Conservation (phyloP, 53 echinoderm and acorn worm genomes). For the Patiria pectinifera region DNA sequence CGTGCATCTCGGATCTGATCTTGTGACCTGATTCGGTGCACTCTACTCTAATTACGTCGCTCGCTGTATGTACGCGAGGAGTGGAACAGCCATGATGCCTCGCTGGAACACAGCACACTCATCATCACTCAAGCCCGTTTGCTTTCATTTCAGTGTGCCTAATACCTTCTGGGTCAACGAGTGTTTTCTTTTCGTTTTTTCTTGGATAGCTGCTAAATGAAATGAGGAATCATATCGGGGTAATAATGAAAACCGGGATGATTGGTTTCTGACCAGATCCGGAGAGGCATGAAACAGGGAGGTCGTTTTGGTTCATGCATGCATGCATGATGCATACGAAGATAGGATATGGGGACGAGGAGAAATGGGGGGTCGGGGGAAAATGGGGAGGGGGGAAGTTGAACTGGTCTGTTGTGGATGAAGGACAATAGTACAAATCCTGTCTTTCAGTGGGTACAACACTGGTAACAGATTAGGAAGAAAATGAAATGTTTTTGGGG, state of each 20-base stretch:
- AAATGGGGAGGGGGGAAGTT: background rate
- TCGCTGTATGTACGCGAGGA: background rate
- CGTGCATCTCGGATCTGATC: background rate
- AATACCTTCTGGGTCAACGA: conserved; percentile 38
- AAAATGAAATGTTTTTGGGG: too few species aligned
- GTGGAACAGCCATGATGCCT: background rate
- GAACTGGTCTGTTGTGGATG: too few species aligned
- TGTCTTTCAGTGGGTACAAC: too few species aligned
- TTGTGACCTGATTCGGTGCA: background rate
- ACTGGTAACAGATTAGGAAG: too few species aligned
- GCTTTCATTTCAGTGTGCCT: conserved; percentile 24
- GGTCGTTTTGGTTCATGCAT: background rate
- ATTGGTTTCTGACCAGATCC: background rate
- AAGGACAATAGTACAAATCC: too few species aligned
- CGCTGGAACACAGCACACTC: background rate
- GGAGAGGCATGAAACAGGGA: background rate
- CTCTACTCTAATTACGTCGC: conserved; percentile 1
- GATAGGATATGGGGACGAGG: background rate
- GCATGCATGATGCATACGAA: background rate
- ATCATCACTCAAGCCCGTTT: conserved; percentile 29
- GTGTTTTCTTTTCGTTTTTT: conserved; percentile 6
- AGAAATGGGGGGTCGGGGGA: background rate
- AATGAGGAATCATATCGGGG: background rate
- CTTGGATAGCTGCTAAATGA: background rate
- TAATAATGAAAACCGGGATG: background rate